phyloP scores from a whole-genome alignment of 64 coral and sea anemone species.

The Trachythela sp. region DNA sequence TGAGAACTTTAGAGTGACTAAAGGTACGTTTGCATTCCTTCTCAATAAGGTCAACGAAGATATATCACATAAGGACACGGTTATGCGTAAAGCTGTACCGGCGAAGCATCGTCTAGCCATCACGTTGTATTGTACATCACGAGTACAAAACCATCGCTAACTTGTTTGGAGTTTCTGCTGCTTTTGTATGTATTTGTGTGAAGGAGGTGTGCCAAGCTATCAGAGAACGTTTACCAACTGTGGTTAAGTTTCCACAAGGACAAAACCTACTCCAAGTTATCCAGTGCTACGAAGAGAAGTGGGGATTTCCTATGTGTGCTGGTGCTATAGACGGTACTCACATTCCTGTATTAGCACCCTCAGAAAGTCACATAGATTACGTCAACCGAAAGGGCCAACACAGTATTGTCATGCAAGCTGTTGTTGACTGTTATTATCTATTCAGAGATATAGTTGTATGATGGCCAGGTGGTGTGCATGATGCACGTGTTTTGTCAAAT shows the following conservation, averaged over 20 bases:
- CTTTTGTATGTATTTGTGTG: background rate
- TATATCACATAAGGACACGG: background rate
- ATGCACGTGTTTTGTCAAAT: no score
- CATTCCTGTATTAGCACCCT: background rate
- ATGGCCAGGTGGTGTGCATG: background rate
- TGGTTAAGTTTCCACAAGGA: background rate
- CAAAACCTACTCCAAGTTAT: no score
- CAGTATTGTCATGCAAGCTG: background rate
- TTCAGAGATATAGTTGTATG: background rate
- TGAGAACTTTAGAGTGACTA: constrained; percentile 28
- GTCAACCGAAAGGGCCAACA: background rate
- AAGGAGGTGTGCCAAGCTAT: background rate
- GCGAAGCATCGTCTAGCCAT: background rate
- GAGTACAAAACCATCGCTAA: background rate
- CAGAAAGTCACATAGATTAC: background rate
- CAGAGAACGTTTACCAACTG: background rate
- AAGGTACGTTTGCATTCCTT: constrained; percentile 22
- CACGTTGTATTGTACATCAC: background rate
- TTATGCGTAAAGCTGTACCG: background rate
- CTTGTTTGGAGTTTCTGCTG: background rate
- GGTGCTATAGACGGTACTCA: no score
- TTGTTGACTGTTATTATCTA: background rate
- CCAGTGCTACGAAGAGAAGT: no score
- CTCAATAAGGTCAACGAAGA: constrained; percentile 3
- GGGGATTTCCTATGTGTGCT: no score